phyloP scores from a whole-genome alignment of 2,888 invertebrate genomes.

The Trissoscelio sp. region DNA sequence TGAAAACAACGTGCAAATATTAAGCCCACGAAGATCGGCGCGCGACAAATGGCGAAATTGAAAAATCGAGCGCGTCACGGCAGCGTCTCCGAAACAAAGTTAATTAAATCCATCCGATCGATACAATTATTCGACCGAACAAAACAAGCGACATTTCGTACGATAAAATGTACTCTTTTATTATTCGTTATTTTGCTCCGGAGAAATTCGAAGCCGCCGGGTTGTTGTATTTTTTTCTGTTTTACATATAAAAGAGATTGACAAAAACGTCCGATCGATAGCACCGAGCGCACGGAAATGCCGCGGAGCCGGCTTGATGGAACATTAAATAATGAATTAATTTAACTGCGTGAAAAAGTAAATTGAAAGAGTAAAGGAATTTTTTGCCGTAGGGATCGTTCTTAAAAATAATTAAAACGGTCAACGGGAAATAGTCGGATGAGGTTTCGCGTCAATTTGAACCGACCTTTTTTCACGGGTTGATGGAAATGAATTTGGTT shows the following conservation, averaged over 20 bases:
- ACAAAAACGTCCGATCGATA: constrained; percentile 50
- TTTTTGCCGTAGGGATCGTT: constrained; percentile 31
- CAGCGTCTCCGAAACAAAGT: constrained; percentile 27
- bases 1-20: constrained; percentile 45
- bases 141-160: constrained; percentile 29
- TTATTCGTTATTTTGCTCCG: constrained; percentile 48
- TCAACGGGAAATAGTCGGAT: constrained; percentile 13
- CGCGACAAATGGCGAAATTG: constrained; percentile 40
- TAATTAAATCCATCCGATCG: constrained; percentile 51
- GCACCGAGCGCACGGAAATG: background rate
- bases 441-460: background rate
- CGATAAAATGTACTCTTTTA: constrained; percentile 49
- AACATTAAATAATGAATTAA: constrained; percentile 47
- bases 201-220: constrained; percentile 47
- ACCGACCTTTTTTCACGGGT: background rate
- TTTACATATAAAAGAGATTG: constrained; percentile 61
- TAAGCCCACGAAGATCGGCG: constrained; percentile 32
- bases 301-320: constrained; percentile 10
- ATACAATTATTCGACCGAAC: constrained; percentile 42
- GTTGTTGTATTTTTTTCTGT: constrained; percentile 38
- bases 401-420: constrained; percentile 50
- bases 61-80: constrained; percentile 35
- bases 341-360: constrained; percentile 36
- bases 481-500: background rate
- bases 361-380: constrained; percentile 30